Percentiles rank a stretch among this genome's conserved stretches.
Conservation (phyloP, 2,888 invertebrate species). For the Euproctis similis region DNA sequence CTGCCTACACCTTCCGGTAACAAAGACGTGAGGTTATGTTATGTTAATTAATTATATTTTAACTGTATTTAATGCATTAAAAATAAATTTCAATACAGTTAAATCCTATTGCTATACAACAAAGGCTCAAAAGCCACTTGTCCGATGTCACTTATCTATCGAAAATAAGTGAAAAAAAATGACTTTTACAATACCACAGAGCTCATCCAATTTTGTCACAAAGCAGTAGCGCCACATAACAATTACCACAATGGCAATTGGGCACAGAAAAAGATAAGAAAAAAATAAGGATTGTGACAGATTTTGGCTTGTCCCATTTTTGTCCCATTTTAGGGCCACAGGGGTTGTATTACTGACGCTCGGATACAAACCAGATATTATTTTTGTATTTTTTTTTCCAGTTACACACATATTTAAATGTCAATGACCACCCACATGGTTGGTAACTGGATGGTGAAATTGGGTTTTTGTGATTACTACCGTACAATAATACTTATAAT, state of each 20-base stretch:
- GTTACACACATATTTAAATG: conserved; percentile 26
- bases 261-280: conserved; percentile 26
- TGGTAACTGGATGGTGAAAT: conserved; percentile 40
- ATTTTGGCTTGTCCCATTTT: conserved; percentile 44
- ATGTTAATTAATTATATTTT: too few relatives aligned
- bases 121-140: conserved; percentile 36
- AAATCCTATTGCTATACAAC: too few relatives aligned
- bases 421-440: conserved; percentile 30
- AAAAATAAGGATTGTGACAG: conserved; percentile 69
- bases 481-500: conserved; percentile 20
- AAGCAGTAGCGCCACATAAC: conserved; percentile 65
- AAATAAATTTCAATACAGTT: too few relatives aligned
- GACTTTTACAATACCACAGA: conserved; percentile 48
- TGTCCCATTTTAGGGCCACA: conserved; percentile 44
- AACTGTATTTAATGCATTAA: too few relatives aligned
- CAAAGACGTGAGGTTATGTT: too few relatives aligned
- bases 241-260: conserved; percentile 31
- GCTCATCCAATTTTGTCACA: conserved; percentile 41
- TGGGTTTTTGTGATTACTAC: conserved; percentile 40
- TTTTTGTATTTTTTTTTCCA: conserved; percentile 17
- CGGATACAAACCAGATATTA: conserved; percentile 21
- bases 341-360: conserved; percentile 43
- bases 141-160: conserved; percentile 48
- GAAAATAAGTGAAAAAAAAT: conserved; percentile 55
- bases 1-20: too few relatives aligned